Percentiles rank a stretch among this genome's conserved stretches.
phyloP scores from a whole-genome alignment of 2,797 vertebrate species.

The Prionace glauca region DNA sequence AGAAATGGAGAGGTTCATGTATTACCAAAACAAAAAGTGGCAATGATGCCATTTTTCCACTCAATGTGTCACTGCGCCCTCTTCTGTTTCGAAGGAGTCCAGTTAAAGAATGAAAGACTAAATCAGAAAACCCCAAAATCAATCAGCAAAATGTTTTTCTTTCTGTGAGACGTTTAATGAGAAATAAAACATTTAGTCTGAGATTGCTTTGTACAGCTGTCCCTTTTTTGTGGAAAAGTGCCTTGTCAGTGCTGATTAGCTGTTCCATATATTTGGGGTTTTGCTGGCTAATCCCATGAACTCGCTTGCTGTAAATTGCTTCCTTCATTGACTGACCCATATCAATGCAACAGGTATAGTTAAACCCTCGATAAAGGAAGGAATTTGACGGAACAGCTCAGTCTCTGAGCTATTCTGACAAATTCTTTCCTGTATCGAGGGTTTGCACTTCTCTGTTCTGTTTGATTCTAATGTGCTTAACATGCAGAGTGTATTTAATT shows the following conservation, averaged over 20 bases:
- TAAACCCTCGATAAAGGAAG: neutral
- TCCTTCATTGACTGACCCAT: neutral
- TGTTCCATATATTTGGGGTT: neutral
- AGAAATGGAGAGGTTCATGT: neutral
- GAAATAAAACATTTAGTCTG: neutral
- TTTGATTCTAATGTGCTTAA: neutral
- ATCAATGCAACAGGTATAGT: neutral
- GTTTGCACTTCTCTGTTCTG: neutral
- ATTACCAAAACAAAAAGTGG: neutral
- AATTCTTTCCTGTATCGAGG: too few relatives aligned
- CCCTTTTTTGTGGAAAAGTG: neutral
- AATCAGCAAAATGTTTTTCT: neutral
- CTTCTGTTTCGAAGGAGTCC: neutral
- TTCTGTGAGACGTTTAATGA: neutral
- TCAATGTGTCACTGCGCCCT: neutral
- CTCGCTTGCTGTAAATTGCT: neutral
- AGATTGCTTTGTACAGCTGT: neutral
- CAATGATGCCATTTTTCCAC: neutral
- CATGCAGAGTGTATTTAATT: conserved; percentile 22
- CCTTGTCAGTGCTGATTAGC: neutral
- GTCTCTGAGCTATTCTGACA: neutral
- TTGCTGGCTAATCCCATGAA: neutral
- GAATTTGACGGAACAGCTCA: neutral
- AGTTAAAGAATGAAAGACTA: neutral
- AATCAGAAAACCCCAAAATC: neutral